Conservation (phyloP, 2,888 invertebrate genomes). For the Cetonia aurata region DNA sequence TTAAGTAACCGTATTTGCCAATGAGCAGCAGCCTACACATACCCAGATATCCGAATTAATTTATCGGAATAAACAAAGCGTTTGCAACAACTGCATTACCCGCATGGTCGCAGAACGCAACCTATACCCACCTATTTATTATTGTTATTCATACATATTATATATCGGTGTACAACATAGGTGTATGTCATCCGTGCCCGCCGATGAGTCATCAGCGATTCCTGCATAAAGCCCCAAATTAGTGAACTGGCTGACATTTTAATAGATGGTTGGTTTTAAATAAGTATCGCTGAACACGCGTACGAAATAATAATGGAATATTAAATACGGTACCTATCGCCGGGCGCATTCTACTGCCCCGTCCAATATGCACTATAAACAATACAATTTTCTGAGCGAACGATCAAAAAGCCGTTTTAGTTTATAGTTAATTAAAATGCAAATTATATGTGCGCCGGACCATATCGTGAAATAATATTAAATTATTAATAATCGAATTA, state of each 20-base stretch:
- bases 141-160: constrained; percentile 9
- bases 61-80: too few species aligned
- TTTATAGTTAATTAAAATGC: constrained; percentile 60
- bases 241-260: constrained; percentile 42
- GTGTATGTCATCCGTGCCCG: too few species aligned
- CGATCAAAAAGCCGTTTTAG: constrained; percentile 59
- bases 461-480: constrained; percentile 57
- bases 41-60: too few species aligned
- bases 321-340: constrained; percentile 14
- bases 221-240: constrained; percentile 24
- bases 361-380: constrained; percentile 28
- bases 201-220: constrained; percentile 26
- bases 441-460: constrained; percentile 57
- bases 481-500: constrained; percentile 56
- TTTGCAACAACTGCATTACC: too few species aligned
- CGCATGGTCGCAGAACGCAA: too few species aligned
- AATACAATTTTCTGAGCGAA: constrained; percentile 60
- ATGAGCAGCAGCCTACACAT: too few species aligned
- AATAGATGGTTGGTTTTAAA: constrained; percentile 41
- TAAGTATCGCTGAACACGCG: constrained; percentile 34
- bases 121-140: constrained; percentile 8
- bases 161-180: too few species aligned
- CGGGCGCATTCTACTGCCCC: neutral
- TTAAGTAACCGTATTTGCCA: too few species aligned
- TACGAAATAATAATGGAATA: constrained; percentile 37